Percentiles rank a stretch among this genome's conserved stretches.
phyloP scores from a whole-genome alignment of 2,797 vertebrate species.

The Myripristis murdjan region DNA sequence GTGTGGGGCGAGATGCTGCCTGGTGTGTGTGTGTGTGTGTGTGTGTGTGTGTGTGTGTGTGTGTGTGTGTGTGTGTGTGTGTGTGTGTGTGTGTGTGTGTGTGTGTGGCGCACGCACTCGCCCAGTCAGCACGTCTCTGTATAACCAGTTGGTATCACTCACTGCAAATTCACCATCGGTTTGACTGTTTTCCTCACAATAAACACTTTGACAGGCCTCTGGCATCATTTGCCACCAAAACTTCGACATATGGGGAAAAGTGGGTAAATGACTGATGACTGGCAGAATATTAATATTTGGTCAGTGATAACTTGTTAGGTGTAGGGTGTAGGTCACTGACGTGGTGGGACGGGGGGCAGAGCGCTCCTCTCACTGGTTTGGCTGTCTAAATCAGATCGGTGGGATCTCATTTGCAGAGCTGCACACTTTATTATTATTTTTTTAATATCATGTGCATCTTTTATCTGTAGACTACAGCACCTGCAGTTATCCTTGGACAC shows the following conservation, averaged over 20 bases:
- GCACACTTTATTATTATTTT: no score
- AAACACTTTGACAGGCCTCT: background rate
- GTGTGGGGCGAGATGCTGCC: conserved; percentile 19
- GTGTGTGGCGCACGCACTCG: background rate
- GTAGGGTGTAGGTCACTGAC: background rate
- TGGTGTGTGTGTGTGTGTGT: conserved; percentile 10
- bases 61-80: conserved; percentile 25
- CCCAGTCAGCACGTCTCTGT: background rate
- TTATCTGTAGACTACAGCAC: no score
- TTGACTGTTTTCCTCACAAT: background rate
- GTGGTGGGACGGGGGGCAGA: no score
- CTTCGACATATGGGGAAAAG: background rate
- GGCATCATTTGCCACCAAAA: no score
- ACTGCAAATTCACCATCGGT: no score
- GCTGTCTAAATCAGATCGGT: no score
- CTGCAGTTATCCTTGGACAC: no score
- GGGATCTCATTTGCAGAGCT: no score
- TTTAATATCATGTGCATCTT: no score
- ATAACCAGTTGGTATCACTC: background rate
- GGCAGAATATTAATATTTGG: background rate
- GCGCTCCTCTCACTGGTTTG: no score
- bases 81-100: conserved; percentile 11
- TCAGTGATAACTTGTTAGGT: background rate
- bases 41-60: conserved; percentile 25
- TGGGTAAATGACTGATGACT: background rate